These are phyloP conservation scores for Tetranychus cinnabarinus DNA, from an alignment of 1,140 invertebrate genomes.

Conservation along the genomic window DNA sequence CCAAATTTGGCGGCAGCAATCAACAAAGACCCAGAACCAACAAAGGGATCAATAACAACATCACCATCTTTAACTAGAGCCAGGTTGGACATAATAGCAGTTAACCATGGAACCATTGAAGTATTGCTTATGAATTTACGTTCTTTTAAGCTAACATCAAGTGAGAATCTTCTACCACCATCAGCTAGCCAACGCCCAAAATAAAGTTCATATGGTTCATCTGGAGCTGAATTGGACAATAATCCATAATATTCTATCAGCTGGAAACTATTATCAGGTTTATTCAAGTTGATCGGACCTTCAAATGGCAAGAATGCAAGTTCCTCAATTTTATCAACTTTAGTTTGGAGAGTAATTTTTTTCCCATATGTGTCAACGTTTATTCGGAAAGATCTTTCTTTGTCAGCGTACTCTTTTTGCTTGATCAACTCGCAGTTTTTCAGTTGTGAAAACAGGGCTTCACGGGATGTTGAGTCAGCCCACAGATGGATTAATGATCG, in stretches of 20 bases:
- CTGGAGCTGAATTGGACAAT: slow-evolving; percentile 41
- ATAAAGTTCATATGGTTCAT: slow-evolving; percentile 43
- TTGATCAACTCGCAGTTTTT: background rate
- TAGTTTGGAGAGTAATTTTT: slow-evolving; percentile 38
- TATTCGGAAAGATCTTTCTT: slow-evolving; percentile 26
- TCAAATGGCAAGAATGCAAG: slow-evolving; percentile 53
- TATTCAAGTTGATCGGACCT: slow-evolving; percentile 52
- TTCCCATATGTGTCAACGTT: slow-evolving; percentile 66
- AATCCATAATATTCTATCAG: slow-evolving; percentile 71
- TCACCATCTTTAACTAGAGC: slow-evolving; percentile 44
- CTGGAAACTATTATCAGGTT: slow-evolving; percentile 49
- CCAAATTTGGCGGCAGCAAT: slow-evolving; percentile 75
- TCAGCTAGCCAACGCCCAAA: slow-evolving; percentile 58
- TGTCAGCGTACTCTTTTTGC: background rate
- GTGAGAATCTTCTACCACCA: slow-evolving; percentile 53
- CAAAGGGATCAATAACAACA: slow-evolving; percentile 76
- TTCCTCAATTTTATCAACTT: slow-evolving; percentile 57
- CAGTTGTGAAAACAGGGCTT: slow-evolving; percentile 36
- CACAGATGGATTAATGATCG: slow-evolving; percentile 45
- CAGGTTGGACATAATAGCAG: slow-evolving; percentile 81
- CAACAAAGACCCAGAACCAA: slow-evolving; percentile 68
- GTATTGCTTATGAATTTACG: slow-evolving; percentile 91
- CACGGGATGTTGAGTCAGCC: slow-evolving; percentile 31
- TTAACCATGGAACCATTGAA: slow-evolving; percentile 80
- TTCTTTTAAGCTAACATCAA: slow-evolving; percentile 54